These are phyloP conservation scores for Otus sunia DNA, from an alignment of 2,113 vertebrate species.

Conservation along the genomic window DNA sequence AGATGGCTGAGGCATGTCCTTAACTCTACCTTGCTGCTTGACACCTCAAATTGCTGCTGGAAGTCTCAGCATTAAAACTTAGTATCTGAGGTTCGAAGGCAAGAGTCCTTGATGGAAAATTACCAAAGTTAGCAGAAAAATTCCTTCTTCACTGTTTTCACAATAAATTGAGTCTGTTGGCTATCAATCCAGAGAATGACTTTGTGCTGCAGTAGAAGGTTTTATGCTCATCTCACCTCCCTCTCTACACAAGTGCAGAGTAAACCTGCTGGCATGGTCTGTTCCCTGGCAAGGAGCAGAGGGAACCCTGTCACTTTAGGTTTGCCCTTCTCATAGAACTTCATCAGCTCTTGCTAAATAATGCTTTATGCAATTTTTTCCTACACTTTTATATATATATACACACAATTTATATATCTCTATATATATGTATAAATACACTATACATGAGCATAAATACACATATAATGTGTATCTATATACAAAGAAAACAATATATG, in stretches of 20 bases:
- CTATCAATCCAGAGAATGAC: not conserved
- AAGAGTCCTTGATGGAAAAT: not conserved
- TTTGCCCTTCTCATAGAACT: not conserved
- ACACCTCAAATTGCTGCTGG: not conserved
- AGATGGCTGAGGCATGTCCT: not conserved
- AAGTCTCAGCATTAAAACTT: not conserved
- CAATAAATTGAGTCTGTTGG: not conserved
- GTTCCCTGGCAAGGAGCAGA: not conserved
- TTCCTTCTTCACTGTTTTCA: not conserved
- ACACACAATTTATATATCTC: not conserved
- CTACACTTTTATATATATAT: not conserved
- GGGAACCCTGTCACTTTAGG: not conserved
- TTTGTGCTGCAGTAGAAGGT: not conserved
- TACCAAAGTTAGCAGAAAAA: not conserved
- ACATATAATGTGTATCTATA: no score
- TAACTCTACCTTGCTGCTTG: not conserved
- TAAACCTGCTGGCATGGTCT: not conserved
- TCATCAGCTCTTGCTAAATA: not conserved
- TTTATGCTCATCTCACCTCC: fast-evolving
- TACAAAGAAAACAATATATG: not conserved
- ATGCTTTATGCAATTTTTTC: not conserved
- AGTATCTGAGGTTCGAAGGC: not conserved
- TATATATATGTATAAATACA: not conserved
- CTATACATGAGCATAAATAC: not conserved
- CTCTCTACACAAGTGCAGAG: not conserved